Conservation (phyloP, 2,797 vertebrate species). For the Crocodylus rhombifer region DNA sequence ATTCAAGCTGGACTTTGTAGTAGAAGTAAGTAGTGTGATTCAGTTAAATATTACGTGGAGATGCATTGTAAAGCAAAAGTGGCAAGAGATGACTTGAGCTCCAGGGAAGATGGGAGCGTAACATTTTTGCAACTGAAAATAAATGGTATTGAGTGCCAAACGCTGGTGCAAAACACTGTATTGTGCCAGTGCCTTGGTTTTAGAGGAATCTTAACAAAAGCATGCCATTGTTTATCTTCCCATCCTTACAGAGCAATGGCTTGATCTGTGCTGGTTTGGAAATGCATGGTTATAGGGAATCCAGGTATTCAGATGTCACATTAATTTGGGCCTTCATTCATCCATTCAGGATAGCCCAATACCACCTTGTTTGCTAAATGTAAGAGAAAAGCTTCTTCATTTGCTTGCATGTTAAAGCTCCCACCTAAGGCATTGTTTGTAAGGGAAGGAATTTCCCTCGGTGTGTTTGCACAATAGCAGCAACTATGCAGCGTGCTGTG, state of each 20-base stretch:
- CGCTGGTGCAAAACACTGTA: not conserved
- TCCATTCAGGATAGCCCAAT: not conserved
- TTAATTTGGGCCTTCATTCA: not conserved
- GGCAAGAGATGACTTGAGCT: not conserved
- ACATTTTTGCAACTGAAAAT: too few species aligned
- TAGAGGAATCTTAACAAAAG: not conserved
- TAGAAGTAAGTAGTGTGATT: not conserved
- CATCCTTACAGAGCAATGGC: not conserved
- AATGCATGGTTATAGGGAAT: not conserved
- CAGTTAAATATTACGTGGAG: not conserved
- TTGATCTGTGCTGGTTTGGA: not conserved
- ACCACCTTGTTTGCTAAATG: not conserved
- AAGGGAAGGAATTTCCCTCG: slow-evolving; percentile 3
- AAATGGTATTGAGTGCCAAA: too few species aligned
- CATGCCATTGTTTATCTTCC: not conserved
- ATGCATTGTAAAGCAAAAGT: not conserved
- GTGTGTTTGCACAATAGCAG: not conserved
- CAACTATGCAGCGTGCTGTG: fast-evolving
- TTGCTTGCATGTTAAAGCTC: not conserved
- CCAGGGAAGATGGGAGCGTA: too few species aligned
- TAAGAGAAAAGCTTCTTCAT: not conserved
- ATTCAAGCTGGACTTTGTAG: not conserved
- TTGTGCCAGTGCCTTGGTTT: not conserved
- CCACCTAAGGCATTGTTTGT: not conserved
- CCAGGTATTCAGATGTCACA: not conserved